Conservation (phyloP, 1,140 invertebrate species). For the Drosophila paulistorum region DNA sequence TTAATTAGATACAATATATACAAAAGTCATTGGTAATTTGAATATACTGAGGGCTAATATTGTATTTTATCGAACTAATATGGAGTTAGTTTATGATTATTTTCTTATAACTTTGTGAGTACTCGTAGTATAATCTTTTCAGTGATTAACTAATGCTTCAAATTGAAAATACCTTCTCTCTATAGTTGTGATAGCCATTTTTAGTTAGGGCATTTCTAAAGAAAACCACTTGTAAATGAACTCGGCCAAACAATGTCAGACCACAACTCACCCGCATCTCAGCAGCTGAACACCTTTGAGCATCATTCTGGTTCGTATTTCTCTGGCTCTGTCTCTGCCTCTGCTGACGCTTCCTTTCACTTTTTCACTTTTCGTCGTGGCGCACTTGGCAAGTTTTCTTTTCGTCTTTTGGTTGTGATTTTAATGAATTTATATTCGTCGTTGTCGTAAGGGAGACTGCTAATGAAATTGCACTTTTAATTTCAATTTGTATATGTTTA, state of each 20-base stretch:
- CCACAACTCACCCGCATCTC: slow-evolving; percentile 60
- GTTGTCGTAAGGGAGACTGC: slow-evolving; percentile 18
- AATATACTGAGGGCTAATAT: too few species aligned
- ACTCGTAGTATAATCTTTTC: too few species aligned
- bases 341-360: not conserved
- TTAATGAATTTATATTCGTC: slow-evolving; percentile 70
- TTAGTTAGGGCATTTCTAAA: not conserved
- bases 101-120: too few species aligned
- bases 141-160: too few species aligned
- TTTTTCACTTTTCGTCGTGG: slow-evolving; percentile 34
- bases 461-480: slow-evolving; percentile 53
- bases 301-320: slow-evolving; percentile 49
- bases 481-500: slow-evolving; percentile 7
- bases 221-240: slow-evolving; percentile 51
- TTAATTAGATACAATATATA: too few species aligned
- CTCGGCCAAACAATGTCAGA: slow-evolving; percentile 43
- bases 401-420: slow-evolving; percentile 11
- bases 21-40: too few species aligned
- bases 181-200: not conserved
- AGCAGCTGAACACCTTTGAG: slow-evolving; percentile 68
- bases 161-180: too few species aligned
- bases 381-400: slow-evolving; percentile 38
- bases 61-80: too few species aligned
- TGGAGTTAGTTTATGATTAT: too few species aligned
- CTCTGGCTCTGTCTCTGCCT: not conserved